Conservation (phyloP, 2,113 vertebrate genomes). For the Tauraco erythrolophus region DNA sequence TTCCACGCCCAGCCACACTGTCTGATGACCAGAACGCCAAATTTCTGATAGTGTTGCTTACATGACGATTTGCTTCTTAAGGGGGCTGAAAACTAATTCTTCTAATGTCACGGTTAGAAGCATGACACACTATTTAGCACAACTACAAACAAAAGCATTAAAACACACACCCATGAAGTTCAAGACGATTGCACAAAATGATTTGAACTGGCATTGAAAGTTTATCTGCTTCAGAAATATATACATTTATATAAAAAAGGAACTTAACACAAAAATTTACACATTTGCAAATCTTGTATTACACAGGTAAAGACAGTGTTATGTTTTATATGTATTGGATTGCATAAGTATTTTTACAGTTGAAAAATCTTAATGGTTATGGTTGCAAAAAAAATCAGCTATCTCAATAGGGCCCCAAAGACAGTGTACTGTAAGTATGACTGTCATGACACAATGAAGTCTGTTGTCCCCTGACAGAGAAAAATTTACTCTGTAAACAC, state of each 20-base stretch:
- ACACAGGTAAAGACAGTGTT: slow-evolving; percentile 10
- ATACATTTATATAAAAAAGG: slow-evolving; percentile 27
- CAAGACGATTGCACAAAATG: not conserved
- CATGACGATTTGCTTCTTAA: not conserved
- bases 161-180: not conserved
- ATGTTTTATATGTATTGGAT: not conserved
- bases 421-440: not conserved
- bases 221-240: slow-evolving; percentile 39
- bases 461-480: not conserved
- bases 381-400: not conserved
- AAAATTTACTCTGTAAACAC: not conserved
- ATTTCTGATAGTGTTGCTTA: not conserved
- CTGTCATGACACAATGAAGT: not conserved
- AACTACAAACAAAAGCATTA: not conserved
- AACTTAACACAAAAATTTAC: slow-evolving; percentile 29
- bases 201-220: not conserved
- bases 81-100: not conserved
- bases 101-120: not conserved
- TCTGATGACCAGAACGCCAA: not conserved
- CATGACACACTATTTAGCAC: not conserved
- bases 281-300: slow-evolving; percentile 17
- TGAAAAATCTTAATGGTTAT: not conserved
- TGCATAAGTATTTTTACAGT: not conserved
- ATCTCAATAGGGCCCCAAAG: not conserved
- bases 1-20: not conserved